A percentile compares a stretch with the other conserved stretches of the same genome.
Conservation (phyloP, 2,888 invertebrate species). For the Pasiphila rectangulata region DNA sequence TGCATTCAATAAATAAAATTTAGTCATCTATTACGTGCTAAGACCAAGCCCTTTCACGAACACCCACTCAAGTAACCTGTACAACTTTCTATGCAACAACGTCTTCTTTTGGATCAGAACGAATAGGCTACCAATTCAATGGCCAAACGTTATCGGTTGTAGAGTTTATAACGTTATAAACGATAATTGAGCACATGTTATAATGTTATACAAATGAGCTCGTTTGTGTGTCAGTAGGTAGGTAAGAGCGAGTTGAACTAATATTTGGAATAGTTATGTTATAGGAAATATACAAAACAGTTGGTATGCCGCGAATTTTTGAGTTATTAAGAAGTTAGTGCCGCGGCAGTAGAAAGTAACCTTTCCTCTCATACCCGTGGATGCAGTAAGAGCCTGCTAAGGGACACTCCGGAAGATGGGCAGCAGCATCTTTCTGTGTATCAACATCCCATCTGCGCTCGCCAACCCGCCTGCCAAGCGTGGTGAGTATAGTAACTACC, state of each 20-base stretch:
- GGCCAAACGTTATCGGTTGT: conserved; percentile 35
- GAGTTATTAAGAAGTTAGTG: not conserved
- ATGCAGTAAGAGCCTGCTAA: too few species aligned
- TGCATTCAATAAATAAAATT: too few species aligned
- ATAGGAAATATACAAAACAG: not conserved
- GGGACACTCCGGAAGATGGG: too few species aligned
- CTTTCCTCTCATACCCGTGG: too few species aligned
- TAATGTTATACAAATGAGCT: conserved; percentile 29
- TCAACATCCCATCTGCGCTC: too few species aligned
- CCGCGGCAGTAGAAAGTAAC: too few species aligned
- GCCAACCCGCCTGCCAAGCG: too few species aligned
- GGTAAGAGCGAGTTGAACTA: conserved; percentile 8
- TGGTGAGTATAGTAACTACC: too few species aligned
- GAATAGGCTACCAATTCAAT: conserved; percentile 13
- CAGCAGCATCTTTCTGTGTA: too few species aligned
- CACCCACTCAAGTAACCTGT: not conserved
- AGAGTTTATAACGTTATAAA: conserved; percentile 34
- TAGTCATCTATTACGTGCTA: too few species aligned
- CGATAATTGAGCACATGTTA: conserved; percentile 20
- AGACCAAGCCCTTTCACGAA: too few species aligned
- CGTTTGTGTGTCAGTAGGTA: conserved; percentile 20
- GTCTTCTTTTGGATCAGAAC: not conserved
- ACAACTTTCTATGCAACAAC: not conserved
- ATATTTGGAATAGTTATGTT: conserved; percentile 14
- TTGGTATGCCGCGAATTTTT: not conserved